Evolutionary conservation across 1,140 invertebrate species (phyloP), one percentile per base, ranked within the genome.

Genomic region (Pseudachorutes palmiensis): DNA sequence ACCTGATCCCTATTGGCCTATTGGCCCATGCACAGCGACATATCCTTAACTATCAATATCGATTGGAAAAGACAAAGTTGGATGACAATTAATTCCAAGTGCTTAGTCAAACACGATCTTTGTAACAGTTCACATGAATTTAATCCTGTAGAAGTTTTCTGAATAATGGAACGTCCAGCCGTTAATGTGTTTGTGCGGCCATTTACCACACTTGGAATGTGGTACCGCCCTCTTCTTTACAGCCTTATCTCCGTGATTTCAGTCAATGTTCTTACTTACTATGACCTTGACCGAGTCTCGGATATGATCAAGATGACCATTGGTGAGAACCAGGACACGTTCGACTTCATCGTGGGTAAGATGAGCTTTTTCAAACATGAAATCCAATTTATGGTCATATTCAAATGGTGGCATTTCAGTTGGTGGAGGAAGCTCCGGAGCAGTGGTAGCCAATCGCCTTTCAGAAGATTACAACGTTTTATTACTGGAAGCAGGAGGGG

Each of bases 381-480:
- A n/a, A n/a, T n/a, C n/a, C n/a, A n/a, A n/a, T n/a, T n/a, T n/a
- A n/a, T n/a, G n/a, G n/a, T n/a, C n/a, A n/a, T n/a, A n/a, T n/a
- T n/a, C n/a, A n/a, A n/a, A n/a, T n/a, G n/a, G n/a, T n/a, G n/a
- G n/a, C n/a, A n/a, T n/a, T n/a, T n/a, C n/a, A 64, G 78, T 83
- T 65, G 82, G 82, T 2, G 82, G 78, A 22, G 82, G 82, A 51
- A 80, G 81, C 2, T 78, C 81, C 36, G 82, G 80, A 1, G 78
- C 81, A 5, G 79, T 80, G 41, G 70, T 86, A 51, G 77, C 84
- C 1, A 78, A 80, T 45, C 77, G 82, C 0, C 69, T 84, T 12
- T 78, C 80, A 0, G 83, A 85, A 74, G 63, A 82, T 33, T 82
- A 81, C 79, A 80, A 76, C 2, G 79, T 85, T 26, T 74, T 86